Evolutionary conservation across 2,888 invertebrate genomes (phyloP).

Genomic region (Vanessa cardui): DNA sequence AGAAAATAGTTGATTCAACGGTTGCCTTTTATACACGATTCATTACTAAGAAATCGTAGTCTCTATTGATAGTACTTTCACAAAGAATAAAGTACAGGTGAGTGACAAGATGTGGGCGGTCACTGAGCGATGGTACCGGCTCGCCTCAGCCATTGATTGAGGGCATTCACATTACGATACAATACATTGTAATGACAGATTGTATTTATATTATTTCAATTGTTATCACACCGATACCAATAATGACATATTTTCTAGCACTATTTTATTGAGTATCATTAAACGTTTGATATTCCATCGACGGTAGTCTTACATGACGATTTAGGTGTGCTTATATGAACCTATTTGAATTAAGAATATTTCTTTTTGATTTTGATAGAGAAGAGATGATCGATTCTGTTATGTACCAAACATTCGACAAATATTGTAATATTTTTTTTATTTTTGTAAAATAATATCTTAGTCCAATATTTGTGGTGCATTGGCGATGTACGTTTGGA

Average conservation of each 20-base stretch:
- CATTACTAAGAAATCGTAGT: not conserved
- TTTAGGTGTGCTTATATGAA: too few species aligned
- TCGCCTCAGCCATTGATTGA: conserved; percentile 43
- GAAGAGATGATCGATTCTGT: too few species aligned
- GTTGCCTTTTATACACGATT: not conserved
- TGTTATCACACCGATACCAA: conserved; percentile 39
- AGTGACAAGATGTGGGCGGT: conserved; percentile 43
- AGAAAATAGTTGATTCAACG: too few species aligned
- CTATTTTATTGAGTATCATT: not conserved
- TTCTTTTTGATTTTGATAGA: too few species aligned
- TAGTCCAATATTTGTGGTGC: too few species aligned
- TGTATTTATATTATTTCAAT: conserved; percentile 23
- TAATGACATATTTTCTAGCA: not conserved
- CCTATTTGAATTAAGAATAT: too few species aligned
- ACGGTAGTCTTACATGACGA: too few species aligned
- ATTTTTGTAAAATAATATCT: too few species aligned
- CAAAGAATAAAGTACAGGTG: conserved; percentile 41
- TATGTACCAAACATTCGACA: too few species aligned
- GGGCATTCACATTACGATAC: conserved; percentile 50
- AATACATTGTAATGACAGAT: conserved; percentile 42
- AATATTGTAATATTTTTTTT: too few species aligned
- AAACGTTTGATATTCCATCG: too few species aligned
- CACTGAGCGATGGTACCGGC: not conserved
- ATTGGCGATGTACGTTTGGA: too few species aligned
- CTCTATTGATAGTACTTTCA: conserved; percentile 24